Base-by-base conservation (phyloP, 2,797 vertebrate genomes). In the Podarcis siculus region DNA sequence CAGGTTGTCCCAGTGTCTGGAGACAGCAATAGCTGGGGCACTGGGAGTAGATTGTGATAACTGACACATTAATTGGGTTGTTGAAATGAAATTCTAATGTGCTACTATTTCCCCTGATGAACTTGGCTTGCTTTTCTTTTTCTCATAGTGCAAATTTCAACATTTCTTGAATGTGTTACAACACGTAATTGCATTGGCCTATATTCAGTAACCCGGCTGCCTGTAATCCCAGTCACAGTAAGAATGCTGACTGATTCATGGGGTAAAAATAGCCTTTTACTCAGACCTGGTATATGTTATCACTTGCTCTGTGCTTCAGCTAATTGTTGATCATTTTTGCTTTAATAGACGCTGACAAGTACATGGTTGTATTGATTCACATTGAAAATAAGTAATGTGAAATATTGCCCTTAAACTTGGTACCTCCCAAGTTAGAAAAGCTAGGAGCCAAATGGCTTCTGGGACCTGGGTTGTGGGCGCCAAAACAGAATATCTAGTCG, bases 221-320 rank as follows among this genome's bases (percentile, higher is more conserved):
- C 85, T 92, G 79, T 90, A 94, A 92, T 95, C 93, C 87, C 85
- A 81, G 87, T 49, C 1, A 21, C 88, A 92, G 49, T 87, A 89
- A 94, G 90, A 88, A 86, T 87, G 86, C 79, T 87, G 92, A 92
- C 88, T 93, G 95, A 94, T 95, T 95, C 95, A 77, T 91, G 89
- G 73, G 90, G 90, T 97, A 96, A 97, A 96, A 97, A 97, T 97
- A 97, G 94, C 83, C 86, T 35, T 79, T 58, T 92, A 93, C 94
- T 92, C 94, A 96, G 94, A 96, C 94, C 86, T 90, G 94, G 91
- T 94, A 9, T 92, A 84, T 86, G 90, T 79, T 91, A 61, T 92
- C 87, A 42, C 61, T 88, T 88, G 83, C 0, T 0, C 32, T 92
- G 42, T 86, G 61, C 84, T 88, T 84, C 92, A 87, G 71, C 84